Base-by-base conservation (phyloP, 2,888 invertebrate species). In the Idaea dimidiata region DNA sequence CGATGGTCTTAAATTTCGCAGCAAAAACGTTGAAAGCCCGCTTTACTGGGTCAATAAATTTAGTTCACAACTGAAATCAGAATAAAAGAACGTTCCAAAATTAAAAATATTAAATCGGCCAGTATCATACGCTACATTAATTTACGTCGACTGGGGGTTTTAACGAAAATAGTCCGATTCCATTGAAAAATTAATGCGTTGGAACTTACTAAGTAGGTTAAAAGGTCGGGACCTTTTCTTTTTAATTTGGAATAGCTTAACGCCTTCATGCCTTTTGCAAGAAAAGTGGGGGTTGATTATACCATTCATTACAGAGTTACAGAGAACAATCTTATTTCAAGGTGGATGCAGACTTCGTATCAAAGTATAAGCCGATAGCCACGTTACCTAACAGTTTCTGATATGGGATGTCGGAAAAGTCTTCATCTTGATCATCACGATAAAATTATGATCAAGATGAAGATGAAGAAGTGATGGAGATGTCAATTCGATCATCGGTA, bases 101-200 rank as follows among this genome's bases (percentile, higher is more conserved):
- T 55, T 53, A 61, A 57, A 56, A 57, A 59, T 60, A 62, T 65
- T 59, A 68, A 63, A 43, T 8, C 66, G 65, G 70, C 67, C 67
- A 68, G 69, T 68, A 71, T 73, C 73, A 75, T 70, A 72, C 77
- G 73, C 67, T 69, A 73, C 76, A 78, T 78, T 76, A 75, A 77
- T 71, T 75, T 68, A 72, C 71, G 70, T 54, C 62, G 59, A 57
- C 61, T 61, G 18, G 60, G 62, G 64, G n/a, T n/a, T 43, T 63
- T 65, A 57, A 64, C 64, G 60, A 63, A 70, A 70, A 66, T 69
- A 70, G 58, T 60, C 64, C 61, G 14, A 43, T 58, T 63, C 63
- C 62, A 67, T 70, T 67, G 62, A 71, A 71, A 69, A 65, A 66
- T 69, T 61, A 67, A 70, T 64, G 65, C 66, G 59, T 62, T 17